A percentile compares a stretch with the other conserved stretches of the same genome.
These are phyloP conservation scores for Julus scandinavius DNA, from an alignment of 2,888 invertebrate genomes.

Conservation along the genomic window DNA sequence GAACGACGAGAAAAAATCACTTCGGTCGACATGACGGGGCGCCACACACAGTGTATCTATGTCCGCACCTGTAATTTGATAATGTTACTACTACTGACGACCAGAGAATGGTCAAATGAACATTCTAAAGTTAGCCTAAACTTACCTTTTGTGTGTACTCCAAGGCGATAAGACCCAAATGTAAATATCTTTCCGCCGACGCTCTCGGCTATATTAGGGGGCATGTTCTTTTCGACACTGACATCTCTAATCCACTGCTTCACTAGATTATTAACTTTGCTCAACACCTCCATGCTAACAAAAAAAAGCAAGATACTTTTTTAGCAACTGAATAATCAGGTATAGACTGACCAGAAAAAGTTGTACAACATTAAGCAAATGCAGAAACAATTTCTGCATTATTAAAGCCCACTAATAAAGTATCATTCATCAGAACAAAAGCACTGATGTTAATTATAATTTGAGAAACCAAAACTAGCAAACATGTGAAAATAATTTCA, in stretches of 20 bases:
- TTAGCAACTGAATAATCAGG: neutral
- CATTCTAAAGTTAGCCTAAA: neutral
- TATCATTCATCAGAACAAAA: too few relatives aligned
- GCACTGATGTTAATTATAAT: too few relatives aligned
- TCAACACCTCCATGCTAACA: conserved; percentile 71
- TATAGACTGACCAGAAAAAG: too few relatives aligned
- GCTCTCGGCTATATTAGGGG: conserved; percentile 83
- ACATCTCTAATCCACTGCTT: conserved; percentile 94
- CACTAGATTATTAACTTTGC: conserved; percentile 87
- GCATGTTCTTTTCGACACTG: conserved; percentile 90
- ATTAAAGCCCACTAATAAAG: neutral
- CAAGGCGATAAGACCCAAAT: conserved; percentile 92
- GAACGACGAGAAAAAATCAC: conserved; percentile 96
- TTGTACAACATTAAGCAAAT: too few relatives aligned
- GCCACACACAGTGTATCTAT: conserved; percentile 99
- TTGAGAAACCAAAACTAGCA: too few relatives aligned
- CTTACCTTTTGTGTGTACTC: conserved; percentile 92
- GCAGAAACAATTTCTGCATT: neutral
- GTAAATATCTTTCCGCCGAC: conserved; percentile 99
- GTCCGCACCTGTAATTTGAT: conserved; percentile 76
- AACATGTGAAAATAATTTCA: too few relatives aligned
- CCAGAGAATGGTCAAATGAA: neutral
- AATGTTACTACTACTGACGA: neutral
- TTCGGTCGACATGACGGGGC: conserved; percentile 91
- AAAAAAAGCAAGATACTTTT: conserved; percentile 51